Evolutionary conservation across 2,797 vertebrate genomes (phyloP).

Genomic region (Threskiornis aethiopicus): DNA sequence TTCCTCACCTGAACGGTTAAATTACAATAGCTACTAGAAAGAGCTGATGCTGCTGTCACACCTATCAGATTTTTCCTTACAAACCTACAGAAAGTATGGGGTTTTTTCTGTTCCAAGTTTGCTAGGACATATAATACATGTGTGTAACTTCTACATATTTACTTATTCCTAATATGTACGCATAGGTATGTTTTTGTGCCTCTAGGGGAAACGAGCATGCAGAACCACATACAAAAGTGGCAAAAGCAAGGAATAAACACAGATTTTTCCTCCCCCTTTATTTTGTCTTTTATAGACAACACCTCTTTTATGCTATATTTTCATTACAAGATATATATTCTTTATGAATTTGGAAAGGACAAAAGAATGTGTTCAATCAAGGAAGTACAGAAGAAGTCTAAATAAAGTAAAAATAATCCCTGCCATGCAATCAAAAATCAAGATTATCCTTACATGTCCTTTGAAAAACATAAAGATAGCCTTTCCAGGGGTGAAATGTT

Average conservation of each 20-base stretch:
- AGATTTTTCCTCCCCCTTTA: not conserved
- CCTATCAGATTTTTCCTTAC: slow-evolving; percentile 45
- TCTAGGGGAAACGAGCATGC: not conserved
- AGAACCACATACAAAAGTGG: not conserved
- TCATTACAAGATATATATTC: not conserved
- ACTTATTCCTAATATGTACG: not conserved
- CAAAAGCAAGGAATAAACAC: not conserved
- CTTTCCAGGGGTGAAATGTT: not conserved
- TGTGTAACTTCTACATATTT: not conserved
- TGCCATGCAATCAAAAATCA: not conserved
- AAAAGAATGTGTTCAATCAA: not conserved
- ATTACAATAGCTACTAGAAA: slow-evolving; percentile 47
- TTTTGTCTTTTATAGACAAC: not conserved
- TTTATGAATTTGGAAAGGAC: not conserved
- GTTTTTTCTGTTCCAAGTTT: not conserved
- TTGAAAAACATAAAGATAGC: not conserved
- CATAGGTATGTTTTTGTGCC: not conserved
- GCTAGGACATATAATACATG: not conserved
- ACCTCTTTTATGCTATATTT: not conserved
- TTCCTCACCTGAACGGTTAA: slow-evolving; percentile 65
- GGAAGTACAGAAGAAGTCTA: not conserved
- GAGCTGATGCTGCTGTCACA: slow-evolving; percentile 70
- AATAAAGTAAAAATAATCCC: not conserved
- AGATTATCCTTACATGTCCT: not conserved
- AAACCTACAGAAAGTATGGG: not conserved